phyloP scores from a whole-genome alignment of 2,888 invertebrate genomes.

The Atherix ibis region DNA sequence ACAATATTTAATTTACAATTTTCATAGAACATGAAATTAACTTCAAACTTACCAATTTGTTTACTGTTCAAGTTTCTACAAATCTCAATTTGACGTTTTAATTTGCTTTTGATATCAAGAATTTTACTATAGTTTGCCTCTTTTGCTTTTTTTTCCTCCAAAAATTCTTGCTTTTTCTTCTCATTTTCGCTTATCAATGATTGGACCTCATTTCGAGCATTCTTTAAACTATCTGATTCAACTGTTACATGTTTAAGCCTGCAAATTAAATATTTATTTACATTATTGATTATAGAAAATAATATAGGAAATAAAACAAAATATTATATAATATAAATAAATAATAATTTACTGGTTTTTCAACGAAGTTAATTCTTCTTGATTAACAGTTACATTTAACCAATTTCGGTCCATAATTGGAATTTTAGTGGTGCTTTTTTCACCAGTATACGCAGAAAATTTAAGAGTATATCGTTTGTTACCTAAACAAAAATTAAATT shows the following conservation, averaged over 20 bases:
- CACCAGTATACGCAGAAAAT: constrained; percentile 47
- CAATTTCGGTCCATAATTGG: constrained; percentile 37
- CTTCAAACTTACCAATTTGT: constrained; percentile 10
- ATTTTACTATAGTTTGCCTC: constrained; percentile 16
- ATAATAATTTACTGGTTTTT: no score
- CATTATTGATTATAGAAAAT: no score
- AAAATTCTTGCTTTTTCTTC: no score
- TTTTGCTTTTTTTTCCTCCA: no score
- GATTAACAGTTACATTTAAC: constrained; percentile 43
- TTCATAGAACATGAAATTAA: no score
- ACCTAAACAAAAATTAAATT: constrained; percentile 27
- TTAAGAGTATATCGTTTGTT: constrained; percentile 40
- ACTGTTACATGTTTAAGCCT: constrained; percentile 15
- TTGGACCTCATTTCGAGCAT: constrained; percentile 17
- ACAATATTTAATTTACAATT: no score
- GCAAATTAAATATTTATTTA: no score
- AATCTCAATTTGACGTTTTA: constrained; percentile 14
- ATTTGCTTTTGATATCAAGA: constrained; percentile 10
- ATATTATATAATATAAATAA: no score
- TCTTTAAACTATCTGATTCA: constrained; percentile 17
- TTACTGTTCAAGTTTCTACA: constrained; percentile 12
- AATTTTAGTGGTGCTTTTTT: constrained; percentile 41
- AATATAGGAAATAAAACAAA: no score
- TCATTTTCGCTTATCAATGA: constrained; percentile 19
- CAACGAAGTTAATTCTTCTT: constrained; percentile 29